Conservation (phyloP, 2,113 vertebrate species). For the Turdus rufiventris region DNA sequence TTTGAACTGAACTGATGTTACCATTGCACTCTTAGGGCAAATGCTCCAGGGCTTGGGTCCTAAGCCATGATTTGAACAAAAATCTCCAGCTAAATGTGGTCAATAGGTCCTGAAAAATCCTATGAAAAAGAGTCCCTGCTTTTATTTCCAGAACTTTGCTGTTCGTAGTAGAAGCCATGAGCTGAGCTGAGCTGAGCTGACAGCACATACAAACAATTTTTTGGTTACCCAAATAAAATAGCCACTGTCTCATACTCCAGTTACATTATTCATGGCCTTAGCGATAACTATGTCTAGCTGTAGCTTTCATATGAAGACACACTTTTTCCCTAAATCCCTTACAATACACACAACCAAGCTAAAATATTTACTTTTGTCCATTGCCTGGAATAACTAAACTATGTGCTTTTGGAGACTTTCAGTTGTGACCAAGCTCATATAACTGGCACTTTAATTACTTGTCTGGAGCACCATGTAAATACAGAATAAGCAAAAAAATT, state of each 20-base stretch:
- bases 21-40: not conserved
- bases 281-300: not conserved
- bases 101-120: not conserved
- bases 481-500: not conserved
- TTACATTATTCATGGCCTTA: not conserved
- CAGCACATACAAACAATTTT: not conserved
- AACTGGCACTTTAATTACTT: not conserved
- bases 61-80: fast-evolving
- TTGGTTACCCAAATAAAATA: not conserved
- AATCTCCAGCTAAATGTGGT: not conserved
- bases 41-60: fast-evolving
- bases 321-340: not conserved
- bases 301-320: not conserved
- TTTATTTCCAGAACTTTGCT: not conserved
- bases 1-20: not conserved
- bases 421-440: not conserved
- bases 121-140: not conserved
- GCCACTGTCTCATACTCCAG: not conserved
- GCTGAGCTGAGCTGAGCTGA: not conserved
- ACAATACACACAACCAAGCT: not conserved
- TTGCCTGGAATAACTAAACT: not conserved
- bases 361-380: not conserved
- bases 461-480: not conserved
- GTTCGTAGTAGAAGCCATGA: not conserved
- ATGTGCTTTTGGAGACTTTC: not conserved